Evolutionary conservation across 2,888 invertebrate species (phyloP).

Genomic region (Calliopum simillimum): DNA sequence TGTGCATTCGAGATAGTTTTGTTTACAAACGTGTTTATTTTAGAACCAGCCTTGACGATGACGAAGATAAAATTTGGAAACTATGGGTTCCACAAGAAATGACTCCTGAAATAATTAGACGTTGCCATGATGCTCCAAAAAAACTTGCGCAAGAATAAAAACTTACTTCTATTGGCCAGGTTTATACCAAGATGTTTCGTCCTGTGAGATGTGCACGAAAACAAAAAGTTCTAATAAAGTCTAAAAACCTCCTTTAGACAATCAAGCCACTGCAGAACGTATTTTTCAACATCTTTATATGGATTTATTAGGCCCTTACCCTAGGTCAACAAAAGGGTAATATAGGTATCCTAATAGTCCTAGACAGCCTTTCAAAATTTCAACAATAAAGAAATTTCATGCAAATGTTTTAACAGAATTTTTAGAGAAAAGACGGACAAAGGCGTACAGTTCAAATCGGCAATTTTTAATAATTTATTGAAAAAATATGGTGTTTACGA

Average conservation of each 20-base stretch:
- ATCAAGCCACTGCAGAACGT: not conserved
- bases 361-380: slow-evolving; percentile 11
- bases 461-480: not conserved
- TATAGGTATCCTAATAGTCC: not conserved
- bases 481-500: slow-evolving; percentile 12
- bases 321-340: too few species aligned
- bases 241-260: not conserved
- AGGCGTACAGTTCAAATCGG: not conserved
- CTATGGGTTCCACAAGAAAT: slow-evolving; percentile 18
- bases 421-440: not conserved
- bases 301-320: slow-evolving; percentile 20
- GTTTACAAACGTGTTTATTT: slow-evolving; percentile 21
- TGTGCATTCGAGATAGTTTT: not conserved
- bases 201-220: slow-evolving; percentile 7
- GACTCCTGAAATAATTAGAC: not conserved
- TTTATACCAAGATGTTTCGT: not conserved
- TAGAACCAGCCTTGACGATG: not conserved
- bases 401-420: not conserved
- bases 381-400: not conserved
- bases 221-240: slow-evolving; percentile 14
- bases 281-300: slow-evolving; percentile 16
- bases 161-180: slow-evolving; percentile 22
- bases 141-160: not conserved
- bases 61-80: slow-evolving; percentile 30
- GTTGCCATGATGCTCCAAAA: not conserved